Conservation (phyloP, 1,140 invertebrate genomes). For the Yoshiicerus persimilis region DNA sequence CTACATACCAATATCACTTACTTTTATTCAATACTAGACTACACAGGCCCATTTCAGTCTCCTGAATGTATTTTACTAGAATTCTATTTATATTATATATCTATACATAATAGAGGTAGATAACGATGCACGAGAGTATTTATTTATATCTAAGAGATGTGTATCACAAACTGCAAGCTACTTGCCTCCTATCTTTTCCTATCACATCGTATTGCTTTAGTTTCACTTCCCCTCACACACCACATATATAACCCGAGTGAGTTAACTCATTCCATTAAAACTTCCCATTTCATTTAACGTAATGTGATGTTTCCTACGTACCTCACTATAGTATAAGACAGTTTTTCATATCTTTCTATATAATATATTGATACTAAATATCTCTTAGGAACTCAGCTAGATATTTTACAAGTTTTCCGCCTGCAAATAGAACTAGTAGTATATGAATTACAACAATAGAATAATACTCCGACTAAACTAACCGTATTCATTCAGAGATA, state of each 20-base stretch:
- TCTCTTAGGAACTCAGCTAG: neutral
- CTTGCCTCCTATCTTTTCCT: neutral
- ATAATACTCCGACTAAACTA: too few relatives aligned
- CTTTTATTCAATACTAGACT: neutral
- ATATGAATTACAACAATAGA: too few relatives aligned
- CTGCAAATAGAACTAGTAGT: neutral
- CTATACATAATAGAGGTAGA: too few relatives aligned
- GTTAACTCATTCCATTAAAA: constrained; percentile 38
- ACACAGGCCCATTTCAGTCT: neutral
- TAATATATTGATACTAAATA: neutral
- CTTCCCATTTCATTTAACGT: constrained; percentile 25
- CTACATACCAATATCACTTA: neutral
- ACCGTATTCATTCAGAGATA: too few relatives aligned
- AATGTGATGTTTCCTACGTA: constrained; percentile 25
- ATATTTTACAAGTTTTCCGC: neutral
- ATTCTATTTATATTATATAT: neutral
- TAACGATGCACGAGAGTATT: too few relatives aligned
- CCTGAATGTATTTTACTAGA: neutral
- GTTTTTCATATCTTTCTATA: neutral
- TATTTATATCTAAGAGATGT: neutral
- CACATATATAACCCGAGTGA: neutral
- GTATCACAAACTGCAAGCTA: neutral
- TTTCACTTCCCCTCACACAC: constrained; percentile 13
- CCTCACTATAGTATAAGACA: neutral
- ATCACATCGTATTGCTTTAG: constrained; percentile 3